Base-by-base conservation (phyloP, 2,888 invertebrate genomes). In the Megastigmus dorsalis region DNA sequence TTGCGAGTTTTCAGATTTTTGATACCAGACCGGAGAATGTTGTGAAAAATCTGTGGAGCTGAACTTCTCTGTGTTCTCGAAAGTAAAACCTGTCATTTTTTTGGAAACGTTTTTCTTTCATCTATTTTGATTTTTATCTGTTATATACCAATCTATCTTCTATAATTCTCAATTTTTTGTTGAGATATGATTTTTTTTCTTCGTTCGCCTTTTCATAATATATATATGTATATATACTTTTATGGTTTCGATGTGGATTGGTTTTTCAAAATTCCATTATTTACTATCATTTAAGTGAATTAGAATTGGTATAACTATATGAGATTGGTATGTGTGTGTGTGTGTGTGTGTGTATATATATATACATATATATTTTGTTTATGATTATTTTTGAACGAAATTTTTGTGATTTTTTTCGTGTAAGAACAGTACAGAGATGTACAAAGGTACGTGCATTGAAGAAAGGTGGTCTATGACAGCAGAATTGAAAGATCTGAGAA, bases 1-100 rank as follows among this genome's bases (percentile, higher is more conserved):
- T 76, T 70, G 70, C 59, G 59, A 74, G 43, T 76, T 76, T 76
- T 76, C 76, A 76, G 76, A 76, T 76, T 76, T 76, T 76, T 76
- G 74, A 71, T 76, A 71, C 70, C 74, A 70, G 74, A 74, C 50
- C 54, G 76, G 43, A 74, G 71, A 74, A 71, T 76, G 73, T 73
- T 76, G 59, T 72, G 72, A 76, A 63, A 69, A 72, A 55, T 73
- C 66, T 73, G 45, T 76, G 76, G 63, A 76, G 76, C 76, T 76
- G 73, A 73, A 76, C 62, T 68, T 75, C 59, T 69, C 63, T 69
- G 60, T 75, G 74, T 75, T 75, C 45, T 65, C 63, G 52, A 52
- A 26, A 69, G 55, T 57, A 36, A 30, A 70, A 60, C 43, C 18
- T 36, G 3, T 26, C 15, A 38, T 63, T 60, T 55, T 63, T 68